Conservation (phyloP, 2,797 vertebrate genomes). For the Bufotes viridis region DNA sequence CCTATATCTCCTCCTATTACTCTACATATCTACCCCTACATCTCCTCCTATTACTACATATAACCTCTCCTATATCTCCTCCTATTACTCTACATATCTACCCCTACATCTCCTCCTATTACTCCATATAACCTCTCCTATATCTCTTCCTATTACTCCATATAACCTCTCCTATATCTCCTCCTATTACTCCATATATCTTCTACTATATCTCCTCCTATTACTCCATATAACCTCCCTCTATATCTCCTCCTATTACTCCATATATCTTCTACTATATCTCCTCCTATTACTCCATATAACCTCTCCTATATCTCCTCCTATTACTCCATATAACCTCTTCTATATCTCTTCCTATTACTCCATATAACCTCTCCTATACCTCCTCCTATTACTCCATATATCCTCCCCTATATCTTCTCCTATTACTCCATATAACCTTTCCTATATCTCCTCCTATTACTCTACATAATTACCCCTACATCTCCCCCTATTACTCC, state of each 20-base stretch:
- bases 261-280: neutral
- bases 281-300: slow-evolving; percentile 7
- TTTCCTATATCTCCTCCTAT: neutral
- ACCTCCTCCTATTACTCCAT: too few species aligned
- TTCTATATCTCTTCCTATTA: too few species aligned
- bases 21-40: too few species aligned
- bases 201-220: too few species aligned
- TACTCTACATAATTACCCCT: neutral
- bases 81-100: too few species aligned
- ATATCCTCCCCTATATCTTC: too few species aligned
- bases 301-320: neutral
- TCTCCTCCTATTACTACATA: too few species aligned
- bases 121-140: neutral
- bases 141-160: slow-evolving; percentile 3
- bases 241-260: neutral
- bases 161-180: neutral
- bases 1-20: slow-evolving; percentile 9
- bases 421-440: too few species aligned
- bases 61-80: too few species aligned
- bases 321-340: neutral
- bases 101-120: too few species aligned
- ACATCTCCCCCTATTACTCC: slow-evolving; percentile 4
- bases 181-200: neutral
- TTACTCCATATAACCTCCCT: too few species aligned
- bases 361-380: too few species aligned